Conservation (phyloP, 2,113 vertebrate species). For the Rallus limicola region DNA sequence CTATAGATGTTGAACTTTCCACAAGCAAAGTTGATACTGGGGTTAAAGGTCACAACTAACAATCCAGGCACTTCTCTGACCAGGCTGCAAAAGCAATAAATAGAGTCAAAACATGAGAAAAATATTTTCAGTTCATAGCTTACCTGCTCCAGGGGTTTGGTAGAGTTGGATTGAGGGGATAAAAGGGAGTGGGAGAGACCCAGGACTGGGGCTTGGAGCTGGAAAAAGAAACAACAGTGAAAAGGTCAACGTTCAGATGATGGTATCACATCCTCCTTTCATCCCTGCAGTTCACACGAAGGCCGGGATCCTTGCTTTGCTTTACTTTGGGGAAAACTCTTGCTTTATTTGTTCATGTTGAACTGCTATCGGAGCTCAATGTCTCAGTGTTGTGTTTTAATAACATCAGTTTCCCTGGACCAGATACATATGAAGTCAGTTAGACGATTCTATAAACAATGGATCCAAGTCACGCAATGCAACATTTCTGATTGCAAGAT, state of each 20-base stretch:
- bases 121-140: slow-evolving; percentile 14
- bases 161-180: slow-evolving; percentile 46
- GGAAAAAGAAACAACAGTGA: slow-evolving; percentile 77
- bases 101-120: slow-evolving; percentile 50
- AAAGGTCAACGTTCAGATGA: slow-evolving; percentile 76
- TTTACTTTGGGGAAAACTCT: slow-evolving; percentile 77
- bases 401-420: slow-evolving; percentile 75
- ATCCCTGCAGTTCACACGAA: slow-evolving; percentile 74
- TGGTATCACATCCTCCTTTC: slow-evolving; percentile 78
- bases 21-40: neutral
- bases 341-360: slow-evolving; percentile 78
- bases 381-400: slow-evolving; percentile 81
- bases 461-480: slow-evolving; percentile 77
- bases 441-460: slow-evolving; percentile 77
- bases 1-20: neutral
- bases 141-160: slow-evolving; percentile 65
- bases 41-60: slow-evolving; percentile 49
- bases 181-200: slow-evolving; percentile 46
- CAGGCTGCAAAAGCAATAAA: slow-evolving; percentile 40
- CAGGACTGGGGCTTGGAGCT: slow-evolving; percentile 37
- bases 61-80: slow-evolving; percentile 28
- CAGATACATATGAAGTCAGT: slow-evolving; percentile 78
- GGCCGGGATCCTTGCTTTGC: slow-evolving; percentile 72
- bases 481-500: slow-evolving; percentile 75
- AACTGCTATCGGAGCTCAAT: slow-evolving; percentile 76